phyloP scores from a whole-genome alignment of 2,888 invertebrate genomes.

The Tuberolachnus salignus region DNA sequence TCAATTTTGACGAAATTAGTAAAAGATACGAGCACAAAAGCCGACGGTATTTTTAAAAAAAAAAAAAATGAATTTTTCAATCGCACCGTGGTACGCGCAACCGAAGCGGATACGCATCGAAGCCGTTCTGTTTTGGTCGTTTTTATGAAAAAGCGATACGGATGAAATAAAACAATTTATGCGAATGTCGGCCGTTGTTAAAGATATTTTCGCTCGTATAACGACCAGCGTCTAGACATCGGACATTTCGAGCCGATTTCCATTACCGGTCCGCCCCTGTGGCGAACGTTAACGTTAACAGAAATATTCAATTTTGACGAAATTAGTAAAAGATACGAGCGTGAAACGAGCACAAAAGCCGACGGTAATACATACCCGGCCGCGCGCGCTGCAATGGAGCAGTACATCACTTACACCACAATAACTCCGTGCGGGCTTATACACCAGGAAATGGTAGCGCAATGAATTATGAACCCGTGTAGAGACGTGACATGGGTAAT shows the following conservation, averaged over 20 bases:
- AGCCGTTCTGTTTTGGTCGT: too few relatives aligned
- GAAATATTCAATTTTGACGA: slow-evolving; percentile 18
- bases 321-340: neutral
- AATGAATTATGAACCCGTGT: slow-evolving; percentile 48
- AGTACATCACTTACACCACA: slow-evolving; percentile 53
- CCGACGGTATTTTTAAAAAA: too few relatives aligned
- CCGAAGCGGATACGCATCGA: too few relatives aligned
- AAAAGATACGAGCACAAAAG: slow-evolving; percentile 27
- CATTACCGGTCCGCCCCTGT: neutral
- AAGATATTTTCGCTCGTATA: too few relatives aligned
- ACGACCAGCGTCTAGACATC: too few relatives aligned
- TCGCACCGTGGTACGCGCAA: too few relatives aligned
- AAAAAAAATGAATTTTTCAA: too few relatives aligned
- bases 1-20: slow-evolving; percentile 8
- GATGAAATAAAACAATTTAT: too few relatives aligned
- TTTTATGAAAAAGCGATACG: too few relatives aligned
- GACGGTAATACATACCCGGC: neutral
- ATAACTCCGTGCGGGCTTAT: slow-evolving; percentile 42
- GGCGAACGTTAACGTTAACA: neutral
- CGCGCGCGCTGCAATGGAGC: slow-evolving; percentile 4
- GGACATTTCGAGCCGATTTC: too few relatives aligned
- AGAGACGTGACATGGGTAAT: slow-evolving; percentile 53
- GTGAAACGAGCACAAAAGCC: slow-evolving; percentile 36
- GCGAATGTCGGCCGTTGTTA: too few relatives aligned
- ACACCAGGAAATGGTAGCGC: slow-evolving; percentile 29